phyloP scores from a whole-genome alignment of 2,797 vertebrate species.

The Rhinella marina region DNA sequence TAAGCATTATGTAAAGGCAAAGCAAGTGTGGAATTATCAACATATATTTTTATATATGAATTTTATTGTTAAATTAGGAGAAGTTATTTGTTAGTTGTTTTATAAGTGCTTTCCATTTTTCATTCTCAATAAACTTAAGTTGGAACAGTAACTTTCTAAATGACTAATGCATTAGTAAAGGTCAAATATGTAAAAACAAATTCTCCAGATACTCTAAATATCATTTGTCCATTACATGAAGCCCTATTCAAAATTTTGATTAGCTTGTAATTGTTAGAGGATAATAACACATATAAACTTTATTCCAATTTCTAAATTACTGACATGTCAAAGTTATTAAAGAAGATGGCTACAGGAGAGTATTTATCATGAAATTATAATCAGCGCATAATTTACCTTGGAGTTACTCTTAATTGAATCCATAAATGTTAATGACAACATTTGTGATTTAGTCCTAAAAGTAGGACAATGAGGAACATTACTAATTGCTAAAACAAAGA shows the following conservation, averaged over 20 bases:
- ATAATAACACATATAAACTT: slow-evolving; percentile 17
- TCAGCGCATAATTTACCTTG: slow-evolving; percentile 10
- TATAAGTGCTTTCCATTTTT: neutral
- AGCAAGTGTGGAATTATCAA: no score
- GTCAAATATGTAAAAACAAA: neutral
- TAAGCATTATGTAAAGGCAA: no score
- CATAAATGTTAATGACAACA: slow-evolving; percentile 40
- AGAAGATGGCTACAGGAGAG: slow-evolving; percentile 16
- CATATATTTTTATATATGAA: no score
- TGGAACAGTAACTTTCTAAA: neutral
- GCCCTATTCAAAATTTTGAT: slow-evolving; percentile 9
- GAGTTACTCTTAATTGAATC: slow-evolving; percentile 27
- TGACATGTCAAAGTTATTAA: slow-evolving; percentile 38
- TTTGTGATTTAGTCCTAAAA: slow-evolving; percentile 25
- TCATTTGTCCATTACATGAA: slow-evolving; percentile 25
- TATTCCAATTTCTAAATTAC: slow-evolving; percentile 25
- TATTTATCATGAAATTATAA: slow-evolving; percentile 41
- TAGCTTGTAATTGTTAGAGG: slow-evolving; percentile 22
- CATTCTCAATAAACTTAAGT: neutral
- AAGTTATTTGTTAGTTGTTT: neutral
- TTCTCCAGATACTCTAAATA: neutral
- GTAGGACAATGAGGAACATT: slow-evolving; percentile 22
- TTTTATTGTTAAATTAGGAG: no score
- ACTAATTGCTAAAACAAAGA: slow-evolving; percentile 13
- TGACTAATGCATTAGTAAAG: neutral